Conservation (phyloP, 2,888 invertebrate species). For the Tineola bisselliella region DNA sequence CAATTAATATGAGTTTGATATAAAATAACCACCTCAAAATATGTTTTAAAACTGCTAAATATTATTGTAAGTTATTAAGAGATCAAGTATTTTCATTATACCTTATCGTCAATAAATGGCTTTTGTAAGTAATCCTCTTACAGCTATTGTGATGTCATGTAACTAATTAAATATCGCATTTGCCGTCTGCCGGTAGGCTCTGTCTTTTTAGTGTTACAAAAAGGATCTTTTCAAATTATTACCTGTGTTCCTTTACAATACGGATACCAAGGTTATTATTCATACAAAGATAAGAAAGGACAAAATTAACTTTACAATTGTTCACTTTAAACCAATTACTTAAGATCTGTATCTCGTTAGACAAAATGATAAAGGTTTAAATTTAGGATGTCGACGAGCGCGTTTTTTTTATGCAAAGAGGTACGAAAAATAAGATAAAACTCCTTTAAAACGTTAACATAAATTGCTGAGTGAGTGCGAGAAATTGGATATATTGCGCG, state of each 20-base stretch:
- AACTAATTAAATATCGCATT: neutral
- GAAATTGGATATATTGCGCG: conserved; percentile 39
- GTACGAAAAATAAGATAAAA: neutral
- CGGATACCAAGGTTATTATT: neutral
- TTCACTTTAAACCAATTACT: conserved; percentile 7
- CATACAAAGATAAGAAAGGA: conserved; percentile 1
- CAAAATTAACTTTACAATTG: conserved; percentile 6
- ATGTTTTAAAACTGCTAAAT: neutral
- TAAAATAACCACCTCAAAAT: neutral
- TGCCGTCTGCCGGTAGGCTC: neutral
- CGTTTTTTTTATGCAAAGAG: neutral
- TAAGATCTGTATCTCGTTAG: conserved; percentile 4
- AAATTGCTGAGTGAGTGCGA: conserved; percentile 26
- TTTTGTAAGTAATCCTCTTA: neutral
- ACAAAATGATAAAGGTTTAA: neutral
- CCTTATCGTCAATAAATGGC: neutral
- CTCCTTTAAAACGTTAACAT: conserved; percentile 1
- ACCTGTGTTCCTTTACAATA: neutral
- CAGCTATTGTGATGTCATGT: neutral
- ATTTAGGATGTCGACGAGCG: neutral
- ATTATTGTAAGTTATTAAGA: neutral
- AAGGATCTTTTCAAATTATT: neutral
- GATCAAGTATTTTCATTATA: neutral
- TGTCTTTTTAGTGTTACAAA: neutral
- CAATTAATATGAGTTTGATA: neutral